Evolutionary conservation across 2,888 invertebrate species (phyloP).

Genomic region (Heteromurus nitidus): DNA sequence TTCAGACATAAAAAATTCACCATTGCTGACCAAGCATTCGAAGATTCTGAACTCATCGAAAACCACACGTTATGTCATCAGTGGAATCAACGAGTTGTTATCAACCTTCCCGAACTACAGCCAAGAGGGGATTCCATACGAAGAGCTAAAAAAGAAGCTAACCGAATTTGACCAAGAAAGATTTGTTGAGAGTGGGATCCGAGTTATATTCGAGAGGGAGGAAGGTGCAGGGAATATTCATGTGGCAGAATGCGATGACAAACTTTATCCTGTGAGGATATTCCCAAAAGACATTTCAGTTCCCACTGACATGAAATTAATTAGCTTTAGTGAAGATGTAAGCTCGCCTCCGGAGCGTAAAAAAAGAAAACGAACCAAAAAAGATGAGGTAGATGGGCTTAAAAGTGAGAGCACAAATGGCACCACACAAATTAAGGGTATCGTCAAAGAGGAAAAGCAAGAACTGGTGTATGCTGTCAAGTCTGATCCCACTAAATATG

Average conservation of each 20-base stretch:
- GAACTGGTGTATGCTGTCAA: conserved; percentile 58
- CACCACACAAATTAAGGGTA: too few relatives aligned
- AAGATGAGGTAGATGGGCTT: conserved; percentile 1
- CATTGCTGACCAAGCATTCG: conserved; percentile 77
- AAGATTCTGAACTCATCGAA: conserved; percentile 77
- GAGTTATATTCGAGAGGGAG: conserved; percentile 67
- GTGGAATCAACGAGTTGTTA: conserved; percentile 83
- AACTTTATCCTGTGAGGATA: conserved; percentile 50
- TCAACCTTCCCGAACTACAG: conserved; percentile 84
- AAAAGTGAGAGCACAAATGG: too few relatives aligned
- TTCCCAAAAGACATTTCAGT: conserved; percentile 71
- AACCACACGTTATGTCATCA: conserved; percentile 78
- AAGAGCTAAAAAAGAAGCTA: conserved; percentile 82
- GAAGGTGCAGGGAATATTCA: conserved; percentile 56
- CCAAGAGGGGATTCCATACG: conserved; percentile 83
- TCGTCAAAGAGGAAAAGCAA: conserved; percentile 5
- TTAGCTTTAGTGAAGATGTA: conserved; percentile 44
- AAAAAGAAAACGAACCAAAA: conserved; percentile 44
- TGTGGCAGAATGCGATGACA: conserved; percentile 48
- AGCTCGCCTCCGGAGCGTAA: conserved; percentile 35
- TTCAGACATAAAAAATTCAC: conserved; percentile 72
- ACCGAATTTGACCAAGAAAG: conserved; percentile 76
- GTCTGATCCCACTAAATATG: conserved; percentile 49
- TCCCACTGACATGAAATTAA: conserved; percentile 50
- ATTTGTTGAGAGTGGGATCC: conserved; percentile 56